Conservation (phyloP, 2,113 vertebrate genomes). For the Peucedramus taeniatus region DNA sequence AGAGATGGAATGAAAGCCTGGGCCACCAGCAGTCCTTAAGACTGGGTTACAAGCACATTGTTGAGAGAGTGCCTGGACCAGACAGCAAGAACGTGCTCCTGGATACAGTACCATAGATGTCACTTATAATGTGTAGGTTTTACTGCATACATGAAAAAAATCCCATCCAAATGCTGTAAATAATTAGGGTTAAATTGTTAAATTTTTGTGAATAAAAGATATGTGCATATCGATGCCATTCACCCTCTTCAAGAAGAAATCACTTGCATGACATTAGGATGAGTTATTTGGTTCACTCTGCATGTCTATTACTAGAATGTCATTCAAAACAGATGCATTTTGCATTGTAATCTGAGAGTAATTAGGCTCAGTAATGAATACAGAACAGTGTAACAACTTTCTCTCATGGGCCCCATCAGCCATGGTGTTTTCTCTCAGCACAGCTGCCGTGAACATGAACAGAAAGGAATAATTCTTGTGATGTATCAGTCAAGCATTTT, state of each 20-base stretch:
- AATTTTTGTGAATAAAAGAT: background rate
- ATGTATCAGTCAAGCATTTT: background rate
- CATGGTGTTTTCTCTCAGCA: conserved; percentile 1
- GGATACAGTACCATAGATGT: background rate
- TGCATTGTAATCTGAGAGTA: conserved; percentile 37
- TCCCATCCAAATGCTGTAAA: background rate
- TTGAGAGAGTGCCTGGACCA: background rate
- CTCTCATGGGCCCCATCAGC: background rate
- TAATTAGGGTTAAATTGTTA: background rate
- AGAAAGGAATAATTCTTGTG: conserved; percentile 2
- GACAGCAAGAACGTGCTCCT: background rate
- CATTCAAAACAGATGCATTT: conserved; percentile 25
- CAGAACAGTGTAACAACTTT: background rate
- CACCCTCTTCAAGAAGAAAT: conserved; percentile 9
- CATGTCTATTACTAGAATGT: background rate
- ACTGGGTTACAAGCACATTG: background rate
- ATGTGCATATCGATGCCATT: background rate
- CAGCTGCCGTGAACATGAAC: background rate
- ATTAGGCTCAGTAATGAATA: conserved; percentile 42
- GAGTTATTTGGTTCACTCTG: background rate
- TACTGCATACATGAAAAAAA: background rate
- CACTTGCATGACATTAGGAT: background rate
- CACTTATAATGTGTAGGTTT: background rate
- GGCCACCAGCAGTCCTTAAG: background rate
- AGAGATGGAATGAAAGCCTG: background rate